These are phyloP conservation scores for Temnothorax unifasciatus DNA, from an alignment of 2,888 invertebrate species.

Conservation along the genomic window DNA sequence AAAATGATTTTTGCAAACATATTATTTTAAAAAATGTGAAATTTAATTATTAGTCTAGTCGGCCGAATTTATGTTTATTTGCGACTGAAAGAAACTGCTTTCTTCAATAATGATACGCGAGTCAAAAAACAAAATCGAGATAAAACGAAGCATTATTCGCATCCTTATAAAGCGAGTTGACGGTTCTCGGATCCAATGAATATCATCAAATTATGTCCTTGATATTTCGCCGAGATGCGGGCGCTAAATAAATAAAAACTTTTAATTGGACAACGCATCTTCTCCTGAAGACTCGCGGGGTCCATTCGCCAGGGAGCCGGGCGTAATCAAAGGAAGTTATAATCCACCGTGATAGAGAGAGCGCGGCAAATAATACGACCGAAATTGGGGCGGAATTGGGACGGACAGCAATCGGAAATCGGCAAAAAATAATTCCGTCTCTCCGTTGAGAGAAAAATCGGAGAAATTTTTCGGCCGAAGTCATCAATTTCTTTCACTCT, in stretches of 20 bases:
- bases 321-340: conserved; percentile 54
- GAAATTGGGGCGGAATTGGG: conserved; percentile 47
- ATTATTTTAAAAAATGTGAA: no score
- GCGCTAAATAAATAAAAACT: conserved; percentile 52
- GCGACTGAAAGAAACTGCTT: not conserved
- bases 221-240: conserved; percentile 26
- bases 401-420: not conserved
- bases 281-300: conserved; percentile 12
- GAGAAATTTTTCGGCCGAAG: not conserved
- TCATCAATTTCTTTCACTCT: conserved; percentile 26
- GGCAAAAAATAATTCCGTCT: conserved; percentile 25
- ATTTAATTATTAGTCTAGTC: not conserved
- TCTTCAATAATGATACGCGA: not conserved
- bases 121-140: not conserved
- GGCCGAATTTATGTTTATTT: not conserved
- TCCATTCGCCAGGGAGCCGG: conserved; percentile 29
- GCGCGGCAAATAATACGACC: conserved; percentile 43
- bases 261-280: conserved; percentile 44
- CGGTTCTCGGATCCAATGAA: not conserved
- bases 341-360: conserved; percentile 42
- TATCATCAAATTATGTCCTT: not conserved
- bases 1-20: no score
- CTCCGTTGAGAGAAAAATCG: not conserved
- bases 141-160: not conserved
- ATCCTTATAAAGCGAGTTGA: not conserved